A percentile compares a stretch with the other conserved stretches of the same genome.
Evolutionary conservation across 2,113 vertebrate genomes (phyloP).

Genomic region (Tretioscincus oriximinensis): DNA sequence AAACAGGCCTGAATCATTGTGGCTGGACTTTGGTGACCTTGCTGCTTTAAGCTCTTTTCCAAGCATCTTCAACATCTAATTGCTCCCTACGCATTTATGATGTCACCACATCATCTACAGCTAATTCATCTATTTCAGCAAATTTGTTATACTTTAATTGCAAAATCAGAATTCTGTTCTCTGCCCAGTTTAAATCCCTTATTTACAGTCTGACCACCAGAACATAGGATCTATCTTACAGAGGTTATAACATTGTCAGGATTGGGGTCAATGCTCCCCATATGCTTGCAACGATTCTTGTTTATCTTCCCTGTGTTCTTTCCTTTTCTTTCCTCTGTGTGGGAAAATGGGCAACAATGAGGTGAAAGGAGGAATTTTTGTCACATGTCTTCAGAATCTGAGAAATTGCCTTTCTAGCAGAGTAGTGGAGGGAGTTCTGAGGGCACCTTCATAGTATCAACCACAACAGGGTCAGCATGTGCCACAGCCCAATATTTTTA

Average conservation of each 20-base stretch:
- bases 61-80: slow-evolving; percentile 43
- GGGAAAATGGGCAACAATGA: not conserved
- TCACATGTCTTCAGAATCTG: too few relatives aligned
- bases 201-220: not conserved
- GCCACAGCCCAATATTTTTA: too few relatives aligned
- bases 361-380: too few relatives aligned
- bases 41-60: slow-evolving; percentile 35
- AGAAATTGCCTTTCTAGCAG: too few relatives aligned
- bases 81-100: not conserved
- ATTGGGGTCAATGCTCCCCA: too few relatives aligned
- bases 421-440: too few relatives aligned
- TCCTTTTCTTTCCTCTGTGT: too few relatives aligned
- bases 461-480: too few relatives aligned
- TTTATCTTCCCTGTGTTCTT: not conserved
- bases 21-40: slow-evolving; percentile 38
- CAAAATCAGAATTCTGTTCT: not conserved
- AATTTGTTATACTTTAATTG: not conserved
- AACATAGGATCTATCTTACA: not conserved
- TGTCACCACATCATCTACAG: not conserved
- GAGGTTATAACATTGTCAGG: not conserved
- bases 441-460: too few relatives aligned
- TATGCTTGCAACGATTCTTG: not conserved
- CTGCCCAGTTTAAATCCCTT: not conserved
- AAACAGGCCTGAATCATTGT: slow-evolving; percentile 35
- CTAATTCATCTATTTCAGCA: not conserved